Evolutionary conservation across 2,113 vertebrate genomes (phyloP), one percentile per base, ranked within the genome.

Genomic region (Neolamprologus caudopunctatus): DNA sequence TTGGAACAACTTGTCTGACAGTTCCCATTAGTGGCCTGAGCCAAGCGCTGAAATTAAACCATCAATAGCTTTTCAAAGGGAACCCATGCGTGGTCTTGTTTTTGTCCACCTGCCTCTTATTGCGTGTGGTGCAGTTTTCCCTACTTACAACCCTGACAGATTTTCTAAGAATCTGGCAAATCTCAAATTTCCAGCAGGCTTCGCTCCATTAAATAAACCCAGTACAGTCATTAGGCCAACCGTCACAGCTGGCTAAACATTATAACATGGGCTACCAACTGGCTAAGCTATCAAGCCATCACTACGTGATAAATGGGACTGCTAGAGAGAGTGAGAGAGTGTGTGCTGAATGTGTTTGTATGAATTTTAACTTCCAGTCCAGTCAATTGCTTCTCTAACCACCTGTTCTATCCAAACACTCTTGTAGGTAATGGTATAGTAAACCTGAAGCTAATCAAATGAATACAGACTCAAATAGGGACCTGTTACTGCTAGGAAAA

Each of bases 171-270:
- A 54, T 71, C 82, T 92, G 92, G 90, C 90, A 89, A 87, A 82
- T 73, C 82, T 85, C 28, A 81, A 80, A 88, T 92, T 93, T 93
- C 91, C 91, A 89, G 83, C 93, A 90, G 91, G 88, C 88, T 94
- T 88, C 5, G 9, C 87, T 87, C 83, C 83, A 93, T 94, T 91
- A 93, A 91, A 86, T 90, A 91, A 93, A 92, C 88, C 88, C 88
- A 87, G 82, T 83, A 28, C 58, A 83, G 92, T 91, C 91, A 93
- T 95, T 89, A 93, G 86, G 88, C 91, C 88, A 91, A 90, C 71
- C 28, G 83, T 91, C 92, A 94, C 94, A 94, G 93, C 92, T 90
- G 93, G 93, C 90, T 94, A 90, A 92, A 92, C 93, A 89, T 89
- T 90, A 92, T 75, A 92, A 93, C 85, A 89, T 55, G 82, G 86